A percentile compares a stretch with the other conserved stretches of the same genome.
Evolutionary conservation across 2,888 invertebrate species (phyloP).

Genomic region (Dichetophora obliterata): DNA sequence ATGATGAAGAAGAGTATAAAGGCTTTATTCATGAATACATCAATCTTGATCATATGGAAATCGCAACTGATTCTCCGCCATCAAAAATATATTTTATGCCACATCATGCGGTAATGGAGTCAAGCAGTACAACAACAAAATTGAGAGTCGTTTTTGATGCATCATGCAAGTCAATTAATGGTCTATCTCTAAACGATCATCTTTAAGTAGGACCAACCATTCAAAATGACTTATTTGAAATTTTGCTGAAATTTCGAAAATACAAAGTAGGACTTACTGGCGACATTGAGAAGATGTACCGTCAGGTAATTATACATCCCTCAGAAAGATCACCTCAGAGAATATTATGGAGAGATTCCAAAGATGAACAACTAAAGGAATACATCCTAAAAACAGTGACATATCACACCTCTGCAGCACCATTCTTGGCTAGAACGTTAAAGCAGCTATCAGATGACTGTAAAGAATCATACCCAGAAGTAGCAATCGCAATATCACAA

Average conservation of each 20-base stretch:
- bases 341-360: conserved; percentile 29
- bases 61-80: background rate
- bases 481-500: background rate
- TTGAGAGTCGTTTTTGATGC: conserved; percentile 44
- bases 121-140: conserved; percentile 41
- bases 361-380: conserved; percentile 1
- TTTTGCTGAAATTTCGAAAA: conserved; percentile 25
- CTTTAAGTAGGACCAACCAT: conserved; percentile 32
- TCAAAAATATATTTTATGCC: conserved; percentile 26
- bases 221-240: conserved; percentile 34
- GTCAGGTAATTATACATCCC: conserved; percentile 34
- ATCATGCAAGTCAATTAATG: conserved; percentile 38
- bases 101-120: conserved; percentile 35
- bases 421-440: conserved; percentile 28
- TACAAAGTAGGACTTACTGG: conserved; percentile 19
- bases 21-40: conserved; percentile 38
- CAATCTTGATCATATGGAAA: conserved; percentile 35
- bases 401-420: conserved; percentile 31
- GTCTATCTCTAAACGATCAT: conserved; percentile 29
- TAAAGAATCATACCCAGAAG: background rate
- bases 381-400: conserved; percentile 34
- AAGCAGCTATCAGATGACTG: conserved; percentile 6
- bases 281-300: conserved; percentile 39
- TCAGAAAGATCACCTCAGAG: conserved; percentile 20
- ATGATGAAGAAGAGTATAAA: conserved; percentile 30